phyloP scores from a whole-genome alignment of 2,797 vertebrate species.

The Mycteria americana region DNA sequence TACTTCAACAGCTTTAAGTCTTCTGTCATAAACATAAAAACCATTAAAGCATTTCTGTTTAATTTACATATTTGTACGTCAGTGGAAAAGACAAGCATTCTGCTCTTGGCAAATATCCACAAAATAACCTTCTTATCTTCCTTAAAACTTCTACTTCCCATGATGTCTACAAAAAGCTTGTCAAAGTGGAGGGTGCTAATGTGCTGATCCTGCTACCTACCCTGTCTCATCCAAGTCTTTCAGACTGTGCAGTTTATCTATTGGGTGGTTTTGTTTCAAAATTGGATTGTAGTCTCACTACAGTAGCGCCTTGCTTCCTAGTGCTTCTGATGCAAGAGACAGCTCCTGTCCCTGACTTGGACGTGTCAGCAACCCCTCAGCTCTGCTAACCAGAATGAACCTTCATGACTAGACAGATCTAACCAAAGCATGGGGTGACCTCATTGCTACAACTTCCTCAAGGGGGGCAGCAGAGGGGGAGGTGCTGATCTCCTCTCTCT shows the following conservation, averaged over 20 bases:
- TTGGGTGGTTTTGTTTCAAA: neutral
- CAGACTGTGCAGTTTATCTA: neutral
- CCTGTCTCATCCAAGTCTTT: neutral
- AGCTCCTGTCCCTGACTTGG: neutral
- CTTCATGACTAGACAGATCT: neutral
- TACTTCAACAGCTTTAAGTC: neutral
- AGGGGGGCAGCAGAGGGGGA: neutral
- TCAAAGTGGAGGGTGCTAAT: neutral
- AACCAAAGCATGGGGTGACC: neutral
- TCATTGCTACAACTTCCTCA: neutral
- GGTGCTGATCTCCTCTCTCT: neutral
- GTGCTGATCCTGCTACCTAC: neutral
- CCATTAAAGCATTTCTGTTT: neutral
- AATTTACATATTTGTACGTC: conserved; percentile 10
- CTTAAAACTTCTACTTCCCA: neutral
- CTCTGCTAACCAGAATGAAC: neutral
- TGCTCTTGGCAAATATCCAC: conserved; percentile 5
- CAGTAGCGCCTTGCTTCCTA: neutral
- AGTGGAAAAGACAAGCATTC: conserved; percentile 10
- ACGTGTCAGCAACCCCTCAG: rapidly evolving
- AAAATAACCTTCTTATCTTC: conserved; percentile 17
- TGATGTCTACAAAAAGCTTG: conserved; percentile 4
- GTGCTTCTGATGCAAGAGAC: neutral
- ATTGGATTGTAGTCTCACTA: neutral
- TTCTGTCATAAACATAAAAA: conserved; percentile 12